These are phyloP conservation scores for Athene noctua DNA, from an alignment of 2,113 vertebrate species.

Conservation along the genomic window DNA sequence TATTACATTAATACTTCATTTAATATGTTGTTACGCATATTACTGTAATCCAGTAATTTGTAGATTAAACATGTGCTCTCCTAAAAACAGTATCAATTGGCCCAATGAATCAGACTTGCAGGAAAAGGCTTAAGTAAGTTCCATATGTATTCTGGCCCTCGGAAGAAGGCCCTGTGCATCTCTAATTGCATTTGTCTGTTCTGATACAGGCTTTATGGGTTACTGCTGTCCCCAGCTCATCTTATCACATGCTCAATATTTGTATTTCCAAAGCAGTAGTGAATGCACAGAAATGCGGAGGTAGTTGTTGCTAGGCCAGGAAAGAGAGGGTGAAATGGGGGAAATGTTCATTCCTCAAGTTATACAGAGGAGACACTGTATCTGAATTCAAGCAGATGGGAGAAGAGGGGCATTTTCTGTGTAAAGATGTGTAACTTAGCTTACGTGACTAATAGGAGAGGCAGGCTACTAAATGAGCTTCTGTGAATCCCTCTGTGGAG, in stretches of 20 bases:
- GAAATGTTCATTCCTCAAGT: neutral
- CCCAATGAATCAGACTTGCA: constrained; percentile 14
- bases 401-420: neutral
- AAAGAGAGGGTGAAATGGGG: neutral
- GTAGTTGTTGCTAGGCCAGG: neutral
- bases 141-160: neutral
- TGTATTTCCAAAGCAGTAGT: neutral
- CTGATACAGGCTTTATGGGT: neutral
- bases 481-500: neutral
- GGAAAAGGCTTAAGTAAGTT: constrained; percentile 24
- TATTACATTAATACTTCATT: constrained; percentile 74
- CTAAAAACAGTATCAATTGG: neutral
- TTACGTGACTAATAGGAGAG: neutral
- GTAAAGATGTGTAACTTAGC: no score
- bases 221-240: neutral
- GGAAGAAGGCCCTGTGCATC: neutral
- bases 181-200: neutral
- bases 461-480: neutral
- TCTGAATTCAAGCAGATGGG: neutral
- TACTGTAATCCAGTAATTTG: constrained; percentile 65
- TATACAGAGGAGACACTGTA: neutral
- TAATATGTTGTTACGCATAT: constrained; percentile 64
- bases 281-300: neutral
- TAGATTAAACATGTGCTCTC: constrained; percentile 63
- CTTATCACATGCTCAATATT: neutral